These are phyloP conservation scores for Perccottus glenii DNA, from an alignment of 2,113 vertebrate genomes.

Conservation along the genomic window DNA sequence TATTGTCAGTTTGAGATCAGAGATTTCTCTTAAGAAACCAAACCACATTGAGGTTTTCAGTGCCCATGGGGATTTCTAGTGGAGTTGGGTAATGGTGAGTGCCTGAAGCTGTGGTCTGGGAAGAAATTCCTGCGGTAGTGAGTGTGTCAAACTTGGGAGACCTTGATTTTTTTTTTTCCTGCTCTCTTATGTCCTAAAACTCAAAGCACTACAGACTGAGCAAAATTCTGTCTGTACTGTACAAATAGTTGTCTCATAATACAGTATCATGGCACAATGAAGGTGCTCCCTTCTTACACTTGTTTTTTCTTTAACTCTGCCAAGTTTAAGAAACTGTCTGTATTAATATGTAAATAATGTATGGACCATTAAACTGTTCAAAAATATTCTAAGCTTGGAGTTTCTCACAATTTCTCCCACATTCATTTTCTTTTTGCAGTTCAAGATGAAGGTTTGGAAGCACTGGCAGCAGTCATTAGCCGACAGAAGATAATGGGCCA, in stretches of 20 bases:
- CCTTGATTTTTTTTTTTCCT: neutral
- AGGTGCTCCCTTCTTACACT: conserved; percentile 40
- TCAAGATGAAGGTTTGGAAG: conserved; percentile 94
- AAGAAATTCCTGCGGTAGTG: conserved; percentile 53
- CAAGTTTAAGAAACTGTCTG: neutral
- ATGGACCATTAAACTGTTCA: conserved; percentile 1
- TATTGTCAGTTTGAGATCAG: conserved; percentile 57
- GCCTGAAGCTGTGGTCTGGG: conserved; percentile 46
- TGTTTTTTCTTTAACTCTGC: conserved; percentile 10
- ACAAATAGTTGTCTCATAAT: conserved; percentile 48
- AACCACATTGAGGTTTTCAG: conserved; percentile 51
- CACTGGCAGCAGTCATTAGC: conserved; percentile 89
- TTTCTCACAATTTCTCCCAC: neutral
- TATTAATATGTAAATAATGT: neutral
- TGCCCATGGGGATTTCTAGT: conserved; percentile 54
- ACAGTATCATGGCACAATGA: conserved; percentile 13
- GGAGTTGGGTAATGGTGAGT: conserved; percentile 49
- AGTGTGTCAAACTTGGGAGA: conserved; percentile 55
- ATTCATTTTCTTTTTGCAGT: conserved; percentile 72
- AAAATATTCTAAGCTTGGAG: neutral
- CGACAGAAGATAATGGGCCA: conserved; percentile 96
- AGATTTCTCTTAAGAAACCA: conserved; percentile 59
- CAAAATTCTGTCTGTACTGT: conserved; percentile 43
- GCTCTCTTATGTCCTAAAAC: conserved; percentile 33
- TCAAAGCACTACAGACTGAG: conserved; percentile 32